A percentile compares a stretch with the other conserved stretches of the same genome.
Conservation (phyloP, 2,113 vertebrate genomes). For the Tapirus terrestris region DNA sequence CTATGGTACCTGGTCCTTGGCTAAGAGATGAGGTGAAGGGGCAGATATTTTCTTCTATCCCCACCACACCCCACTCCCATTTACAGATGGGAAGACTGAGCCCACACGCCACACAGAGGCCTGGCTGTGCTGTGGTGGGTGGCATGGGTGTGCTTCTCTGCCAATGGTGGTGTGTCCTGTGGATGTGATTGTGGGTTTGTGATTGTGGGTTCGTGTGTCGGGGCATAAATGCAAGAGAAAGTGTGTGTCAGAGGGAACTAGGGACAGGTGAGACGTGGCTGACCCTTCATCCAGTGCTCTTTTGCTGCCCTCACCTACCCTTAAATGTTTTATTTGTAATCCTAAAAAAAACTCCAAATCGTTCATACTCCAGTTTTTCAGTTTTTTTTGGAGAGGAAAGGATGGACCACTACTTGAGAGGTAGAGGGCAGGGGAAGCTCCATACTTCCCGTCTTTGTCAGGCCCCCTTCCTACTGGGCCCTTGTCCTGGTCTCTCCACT, state of each 20-base stretch:
- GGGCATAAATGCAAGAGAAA: background rate
- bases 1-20: background rate
- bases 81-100: background rate
- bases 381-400: background rate
- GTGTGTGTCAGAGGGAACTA: background rate
- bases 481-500: background rate
- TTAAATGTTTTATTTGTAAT: slow-evolving; percentile 35
- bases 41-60: background rate
- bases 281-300: background rate
- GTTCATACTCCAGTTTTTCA: background rate
- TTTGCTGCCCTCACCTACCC: background rate
- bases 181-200: background rate
- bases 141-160: background rate
- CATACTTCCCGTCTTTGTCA: background rate
- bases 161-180: background rate
- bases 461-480: background rate
- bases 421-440: background rate
- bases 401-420: background rate
- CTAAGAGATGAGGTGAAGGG: background rate
- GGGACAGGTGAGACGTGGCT: background rate
- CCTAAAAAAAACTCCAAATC: background rate
- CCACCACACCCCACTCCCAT: background rate
- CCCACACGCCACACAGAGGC: background rate
- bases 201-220: background rate
- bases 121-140: background rate